Conservation (phyloP, 2,113 vertebrate species). For the Casuarius casuarius region DNA sequence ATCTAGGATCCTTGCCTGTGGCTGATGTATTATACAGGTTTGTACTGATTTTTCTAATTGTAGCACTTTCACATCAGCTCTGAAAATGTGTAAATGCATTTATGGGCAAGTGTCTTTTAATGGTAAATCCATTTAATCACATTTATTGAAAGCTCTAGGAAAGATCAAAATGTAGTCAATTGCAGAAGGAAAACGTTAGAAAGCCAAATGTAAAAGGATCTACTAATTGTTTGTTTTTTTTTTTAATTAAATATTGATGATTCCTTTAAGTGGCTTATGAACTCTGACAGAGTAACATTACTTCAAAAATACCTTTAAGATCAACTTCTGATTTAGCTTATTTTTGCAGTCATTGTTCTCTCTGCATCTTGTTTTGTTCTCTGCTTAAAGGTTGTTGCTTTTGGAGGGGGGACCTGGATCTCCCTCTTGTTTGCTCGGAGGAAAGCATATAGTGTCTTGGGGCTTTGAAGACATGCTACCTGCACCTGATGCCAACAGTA, state of each 20-base stretch:
- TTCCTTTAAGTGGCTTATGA: not conserved
- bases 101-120: not conserved
- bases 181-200: not conserved
- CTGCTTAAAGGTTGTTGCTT: slow-evolving; percentile 86
- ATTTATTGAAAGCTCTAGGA: not conserved
- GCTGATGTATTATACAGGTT: slow-evolving; percentile 97
- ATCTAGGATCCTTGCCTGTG: slow-evolving; percentile 93
- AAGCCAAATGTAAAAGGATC: slow-evolving; percentile 5
- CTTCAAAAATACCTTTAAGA: not conserved
- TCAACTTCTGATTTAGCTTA: not conserved
- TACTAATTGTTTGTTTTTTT: not conserved
- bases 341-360: not conserved
- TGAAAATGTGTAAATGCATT: not conserved
- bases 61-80: not conserved
- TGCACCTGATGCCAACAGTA: slow-evolving; percentile 88
- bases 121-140: not conserved
- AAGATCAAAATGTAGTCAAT: not conserved
- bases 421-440: slow-evolving; percentile 94
- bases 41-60: slow-evolving; percentile 27
- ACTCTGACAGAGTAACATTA: not conserved
- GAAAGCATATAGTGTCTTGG: slow-evolving; percentile 97
- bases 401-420: slow-evolving; percentile 97
- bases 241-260: not conserved
- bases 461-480: slow-evolving; percentile 99
- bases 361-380: not conserved